Percentiles rank a stretch among this genome's conserved stretches.
Conservation (phyloP, 2,797 vertebrate genomes). For the Lepidocolaptes lacrymiger region DNA sequence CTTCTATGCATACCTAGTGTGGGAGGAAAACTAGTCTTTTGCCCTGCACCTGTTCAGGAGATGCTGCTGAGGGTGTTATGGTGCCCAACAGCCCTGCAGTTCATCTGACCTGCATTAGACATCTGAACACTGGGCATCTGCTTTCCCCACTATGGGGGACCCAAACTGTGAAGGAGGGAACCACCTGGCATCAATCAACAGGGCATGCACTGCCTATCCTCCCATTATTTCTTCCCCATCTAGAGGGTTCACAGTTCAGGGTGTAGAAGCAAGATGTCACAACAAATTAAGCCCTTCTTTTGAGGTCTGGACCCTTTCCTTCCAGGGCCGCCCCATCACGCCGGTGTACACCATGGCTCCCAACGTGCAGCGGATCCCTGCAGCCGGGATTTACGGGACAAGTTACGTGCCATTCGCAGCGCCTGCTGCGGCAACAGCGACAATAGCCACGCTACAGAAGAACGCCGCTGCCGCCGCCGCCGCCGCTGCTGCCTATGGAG, state of each 20-base stretch:
- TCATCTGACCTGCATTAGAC: background rate
- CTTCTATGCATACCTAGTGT: background rate
- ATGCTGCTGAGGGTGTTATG: background rate
- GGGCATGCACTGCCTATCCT: rapidly evolving
- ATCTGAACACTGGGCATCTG: background rate
- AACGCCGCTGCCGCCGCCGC: slow-evolving; percentile 80
- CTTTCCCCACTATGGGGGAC: rapidly evolving
- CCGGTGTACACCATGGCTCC: slow-evolving; percentile 96
- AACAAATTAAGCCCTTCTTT: background rate
- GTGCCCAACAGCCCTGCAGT: background rate
- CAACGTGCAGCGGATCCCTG: slow-evolving; percentile 89
- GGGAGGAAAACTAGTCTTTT: background rate
- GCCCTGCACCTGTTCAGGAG: background rate
- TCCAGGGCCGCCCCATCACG: slow-evolving; percentile 94
- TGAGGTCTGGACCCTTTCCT: background rate
- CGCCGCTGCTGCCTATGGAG: slow-evolving; percentile 82
- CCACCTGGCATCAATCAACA: background rate
- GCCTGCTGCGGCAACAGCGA: slow-evolving; percentile 81
- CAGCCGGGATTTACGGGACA: slow-evolving; percentile 88
- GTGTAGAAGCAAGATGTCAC: background rate
- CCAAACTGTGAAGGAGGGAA: background rate
- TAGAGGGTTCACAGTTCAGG: background rate
- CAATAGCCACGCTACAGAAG: slow-evolving; percentile 96
- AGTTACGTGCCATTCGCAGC: slow-evolving; percentile 90
- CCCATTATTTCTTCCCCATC: rapidly evolving